Conservation (phyloP, 2,888 invertebrate species). For the Hofmannophila pseudospretella region DNA sequence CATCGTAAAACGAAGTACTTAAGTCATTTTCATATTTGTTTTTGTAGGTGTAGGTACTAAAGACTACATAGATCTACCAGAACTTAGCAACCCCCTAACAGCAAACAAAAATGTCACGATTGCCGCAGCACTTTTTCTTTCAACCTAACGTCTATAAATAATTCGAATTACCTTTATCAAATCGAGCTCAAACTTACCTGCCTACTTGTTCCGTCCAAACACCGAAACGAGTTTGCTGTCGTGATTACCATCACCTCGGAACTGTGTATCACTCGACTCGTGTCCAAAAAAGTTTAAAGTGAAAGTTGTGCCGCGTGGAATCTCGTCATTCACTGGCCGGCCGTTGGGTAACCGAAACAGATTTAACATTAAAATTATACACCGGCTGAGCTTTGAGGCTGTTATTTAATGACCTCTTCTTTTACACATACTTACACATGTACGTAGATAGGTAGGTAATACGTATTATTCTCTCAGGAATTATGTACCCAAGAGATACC, state of each 20-base stretch:
- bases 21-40: no score
- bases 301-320: slow-evolving; percentile 68
- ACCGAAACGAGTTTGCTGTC: slow-evolving; percentile 11
- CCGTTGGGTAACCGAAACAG: slow-evolving; percentile 60
- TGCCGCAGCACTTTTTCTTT: no score
- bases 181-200: no score
- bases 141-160: no score
- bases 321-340: slow-evolving; percentile 50
- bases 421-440: background rate
- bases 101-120: no score
- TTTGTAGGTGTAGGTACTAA: no score
- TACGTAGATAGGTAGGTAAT: background rate
- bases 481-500: no score
- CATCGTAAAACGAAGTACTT: no score
- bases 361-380: slow-evolving; percentile 52
- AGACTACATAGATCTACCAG: no score
- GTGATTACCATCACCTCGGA: slow-evolving; percentile 27
- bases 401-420: background rate
- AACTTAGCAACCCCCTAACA: no score
- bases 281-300: slow-evolving; percentile 63
- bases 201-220: no score
- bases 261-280: slow-evolving; percentile 5
- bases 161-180: no score
- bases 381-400: slow-evolving; percentile 13
- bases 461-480: background rate